Evolutionary conservation across 2,888 invertebrate genomes (phyloP).

Genomic region (Lasioglossum zephyrum): DNA sequence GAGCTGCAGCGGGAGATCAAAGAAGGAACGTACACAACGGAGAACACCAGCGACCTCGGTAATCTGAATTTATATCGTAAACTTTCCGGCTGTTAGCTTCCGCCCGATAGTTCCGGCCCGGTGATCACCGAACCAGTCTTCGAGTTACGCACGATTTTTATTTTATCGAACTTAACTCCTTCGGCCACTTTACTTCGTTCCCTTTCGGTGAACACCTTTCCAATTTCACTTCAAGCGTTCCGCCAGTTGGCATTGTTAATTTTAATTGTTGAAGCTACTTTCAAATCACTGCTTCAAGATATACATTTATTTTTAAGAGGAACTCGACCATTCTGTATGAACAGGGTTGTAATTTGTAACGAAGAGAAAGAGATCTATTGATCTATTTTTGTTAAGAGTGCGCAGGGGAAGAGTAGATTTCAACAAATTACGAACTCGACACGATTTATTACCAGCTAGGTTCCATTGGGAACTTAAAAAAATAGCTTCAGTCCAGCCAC

Average conservation of each 20-base stretch:
- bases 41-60: constrained; percentile 75
- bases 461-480: too few relatives aligned
- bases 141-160: background rate
- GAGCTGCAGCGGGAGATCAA: constrained; percentile 79
- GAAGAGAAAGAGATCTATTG: background rate
- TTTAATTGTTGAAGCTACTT: background rate
- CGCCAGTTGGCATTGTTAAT: background rate
- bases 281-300: too few relatives aligned
- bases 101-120: background rate
- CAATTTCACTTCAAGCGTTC: background rate
- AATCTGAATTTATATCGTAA: constrained; percentile 54
- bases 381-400: background rate
- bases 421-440: too few relatives aligned
- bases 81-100: constrained; percentile 13
- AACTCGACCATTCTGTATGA: constrained; percentile 19
- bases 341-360: background rate
- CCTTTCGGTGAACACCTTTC: background rate
- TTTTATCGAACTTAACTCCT: too few relatives aligned
- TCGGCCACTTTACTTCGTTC: background rate
- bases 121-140: background rate
- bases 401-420: background rate
- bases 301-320: background rate
- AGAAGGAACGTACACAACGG: constrained; percentile 74
- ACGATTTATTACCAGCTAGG: too few relatives aligned
- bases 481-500: background rate